Evolutionary conservation across 2,797 vertebrate genomes (phyloP), one percentile per base, ranked within the genome.

Genomic region (Miichthys miiuy): DNA sequence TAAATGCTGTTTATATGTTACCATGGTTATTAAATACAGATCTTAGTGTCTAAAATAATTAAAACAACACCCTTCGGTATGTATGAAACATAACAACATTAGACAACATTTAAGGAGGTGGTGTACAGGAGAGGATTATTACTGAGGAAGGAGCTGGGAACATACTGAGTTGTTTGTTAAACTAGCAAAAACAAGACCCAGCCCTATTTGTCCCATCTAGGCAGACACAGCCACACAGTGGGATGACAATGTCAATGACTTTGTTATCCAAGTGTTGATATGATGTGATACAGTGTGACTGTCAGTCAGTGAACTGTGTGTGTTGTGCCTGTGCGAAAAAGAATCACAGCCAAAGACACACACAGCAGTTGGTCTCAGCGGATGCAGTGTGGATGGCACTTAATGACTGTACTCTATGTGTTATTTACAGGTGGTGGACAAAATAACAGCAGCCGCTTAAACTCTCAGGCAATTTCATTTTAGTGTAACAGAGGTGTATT

Each of bases 251-350:
- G 80, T 87, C 80, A 83, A 87, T 71, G 73, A 86, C 75, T 87
- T 84, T 88, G 79, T 89, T 75, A 81, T 85, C 75, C 71, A 77
- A 82, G 82, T 72, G 81, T 67, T 76, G 85, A 78, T 82, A 80
- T 77, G 79, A 88, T 52, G 77, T 65, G 68, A 72, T 87, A 48
- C 76, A 13, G 81, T 71, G 76, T 14, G 54, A 75, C 72, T 78
- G 71, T 77, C 82, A 81, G 74, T 66, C 79, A 78, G 75, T 79
- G 79, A 87, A 66, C 83, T 58, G 67, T 54, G 42, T 44, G 42
- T 14, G 42, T 44, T 44, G 42, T 44, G 50, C 78, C 75, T 64
- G 72, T 48, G 66, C 67, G 38, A 80, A 75, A 75, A 78, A 72
- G 68, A 85, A 75, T 86, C 76, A 75, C 75, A 81, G 80, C 68